A percentile compares a stretch with the other conserved stretches of the same genome.
phyloP scores from a whole-genome alignment of 2,888 invertebrate species.

The Steinernema hermaphroditum region DNA sequence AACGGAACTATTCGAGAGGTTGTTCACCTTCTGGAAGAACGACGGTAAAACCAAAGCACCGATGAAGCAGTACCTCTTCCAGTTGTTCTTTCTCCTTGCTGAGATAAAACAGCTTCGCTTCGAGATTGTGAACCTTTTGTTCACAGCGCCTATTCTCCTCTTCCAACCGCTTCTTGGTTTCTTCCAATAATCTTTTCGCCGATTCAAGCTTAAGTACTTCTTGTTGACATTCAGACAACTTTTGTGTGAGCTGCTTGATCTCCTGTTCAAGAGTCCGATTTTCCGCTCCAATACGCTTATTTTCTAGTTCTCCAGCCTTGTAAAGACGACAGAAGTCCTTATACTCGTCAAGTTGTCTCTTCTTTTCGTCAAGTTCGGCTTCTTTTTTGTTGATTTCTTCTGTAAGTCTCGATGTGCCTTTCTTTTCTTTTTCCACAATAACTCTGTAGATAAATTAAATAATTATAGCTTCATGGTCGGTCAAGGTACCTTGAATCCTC shows the following conservation, averaged over 20 bases:
- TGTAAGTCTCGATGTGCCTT: not conserved
- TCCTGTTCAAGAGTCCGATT: not conserved
- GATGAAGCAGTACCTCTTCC: not conserved
- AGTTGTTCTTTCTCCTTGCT: not conserved
- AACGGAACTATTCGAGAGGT: not conserved
- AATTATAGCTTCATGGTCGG: too few relatives aligned
- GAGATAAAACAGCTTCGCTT: not conserved
- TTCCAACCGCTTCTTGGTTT: not conserved
- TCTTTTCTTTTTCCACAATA: not conserved
- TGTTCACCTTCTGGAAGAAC: not conserved
- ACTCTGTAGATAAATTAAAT: not conserved
- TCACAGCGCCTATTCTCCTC: not conserved
- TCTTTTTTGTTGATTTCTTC: not conserved
- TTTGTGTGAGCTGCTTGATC: not conserved
- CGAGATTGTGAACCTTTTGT: not conserved
- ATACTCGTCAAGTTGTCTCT: not conserved
- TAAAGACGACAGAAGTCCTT: not conserved
- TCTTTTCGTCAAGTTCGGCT: not conserved
- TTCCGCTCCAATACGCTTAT: not conserved
- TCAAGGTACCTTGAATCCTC: not conserved
- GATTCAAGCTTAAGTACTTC: not conserved
- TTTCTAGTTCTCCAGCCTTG: not conserved
- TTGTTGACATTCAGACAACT: not conserved
- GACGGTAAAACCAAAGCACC: not conserved
- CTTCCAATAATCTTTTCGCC: not conserved